Evolutionary conservation across 2,797 vertebrate genomes (phyloP).

Genomic region (Odontamblyopus rebecca): DNA sequence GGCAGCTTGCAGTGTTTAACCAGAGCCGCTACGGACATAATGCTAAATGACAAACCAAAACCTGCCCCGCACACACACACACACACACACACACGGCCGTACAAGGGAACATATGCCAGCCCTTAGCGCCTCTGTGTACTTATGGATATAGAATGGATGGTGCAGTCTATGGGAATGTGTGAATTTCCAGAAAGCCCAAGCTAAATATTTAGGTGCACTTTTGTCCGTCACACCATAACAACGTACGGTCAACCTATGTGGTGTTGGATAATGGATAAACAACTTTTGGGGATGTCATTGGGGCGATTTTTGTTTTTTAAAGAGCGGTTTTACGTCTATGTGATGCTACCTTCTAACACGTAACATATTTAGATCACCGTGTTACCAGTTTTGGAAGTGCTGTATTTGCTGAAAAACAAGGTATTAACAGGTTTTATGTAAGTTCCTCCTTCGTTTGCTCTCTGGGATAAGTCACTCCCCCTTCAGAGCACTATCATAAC

Average conservation of each 20-base stretch:
- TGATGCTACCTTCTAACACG: no score
- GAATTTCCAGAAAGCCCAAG: constrained; percentile 31
- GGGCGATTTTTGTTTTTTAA: neutral
- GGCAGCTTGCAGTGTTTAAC: constrained; percentile 43
- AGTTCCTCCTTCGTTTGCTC: no score
- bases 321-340: no score
- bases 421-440: no score
- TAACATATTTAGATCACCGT: no score
- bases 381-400: no score
- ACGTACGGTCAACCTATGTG: constrained; percentile 14
- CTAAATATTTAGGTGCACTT: constrained; percentile 75
- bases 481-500: no score
- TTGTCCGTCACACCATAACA: constrained; percentile 48
- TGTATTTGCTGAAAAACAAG: no score
- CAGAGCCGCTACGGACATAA: constrained; percentile 41
- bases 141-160: constrained; percentile 40
- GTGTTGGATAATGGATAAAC: neutral
- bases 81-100: constrained; percentile 29
- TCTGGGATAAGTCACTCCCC: no score
- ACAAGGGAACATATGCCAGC: constrained; percentile 21
- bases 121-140: constrained; percentile 50
- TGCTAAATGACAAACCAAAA: constrained; percentile 46
- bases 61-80: constrained; percentile 1
- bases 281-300: neutral
- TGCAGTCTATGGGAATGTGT: constrained; percentile 32